Evolutionary conservation across 2,888 invertebrate genomes (phyloP), one percentile per base, ranked within the genome.

Genomic region (Xanthorhoe spadicearia): DNA sequence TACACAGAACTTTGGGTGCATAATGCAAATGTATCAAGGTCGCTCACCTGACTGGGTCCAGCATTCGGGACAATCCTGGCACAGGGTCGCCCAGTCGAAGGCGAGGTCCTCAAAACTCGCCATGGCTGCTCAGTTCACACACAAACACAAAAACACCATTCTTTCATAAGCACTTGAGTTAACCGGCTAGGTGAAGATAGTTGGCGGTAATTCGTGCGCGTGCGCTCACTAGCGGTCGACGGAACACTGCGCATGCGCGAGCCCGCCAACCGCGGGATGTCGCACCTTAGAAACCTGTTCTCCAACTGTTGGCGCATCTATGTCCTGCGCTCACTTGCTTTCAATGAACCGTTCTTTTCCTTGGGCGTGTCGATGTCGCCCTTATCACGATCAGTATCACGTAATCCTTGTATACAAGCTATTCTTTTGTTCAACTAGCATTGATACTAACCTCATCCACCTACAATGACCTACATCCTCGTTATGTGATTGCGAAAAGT

Each of bases 31-130:
- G 48, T 35, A 48, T 43, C n/a, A 64, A 78, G 82, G 75, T 83
- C 81, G 80, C 93, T 94, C 81, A 95, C 95, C 95, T 90, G 94
- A 90, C 35, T 88, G 79, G 38, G 95, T 94, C 95, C 95, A 95
- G 85, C 94, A 94, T 75, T 94, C 94, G 23, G 94, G 89, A 73
- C 94, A 94, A 72, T 95, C 94, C 86, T 94, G 94, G 82, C 94
- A 94, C 64, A 95, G 92, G 83, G 94, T 89, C 74, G 93, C 92
- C 95, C 95, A 95, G 84, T 95, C 95, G 83, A 93, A 92, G 81
- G 94, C 90, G 77, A 95, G 92, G 82, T 95, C 95, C 79, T 94
- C 91, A 84, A 94, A 94, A 84, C 94, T 94, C 79, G 95, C 95
- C 95, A 95, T 95, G 73, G 46, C 77, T 81, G 79, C 49, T 60